Conservation (phyloP, 37 sponge, comb jelly and placozoan species). For the Oscarella lobularis region DNA sequence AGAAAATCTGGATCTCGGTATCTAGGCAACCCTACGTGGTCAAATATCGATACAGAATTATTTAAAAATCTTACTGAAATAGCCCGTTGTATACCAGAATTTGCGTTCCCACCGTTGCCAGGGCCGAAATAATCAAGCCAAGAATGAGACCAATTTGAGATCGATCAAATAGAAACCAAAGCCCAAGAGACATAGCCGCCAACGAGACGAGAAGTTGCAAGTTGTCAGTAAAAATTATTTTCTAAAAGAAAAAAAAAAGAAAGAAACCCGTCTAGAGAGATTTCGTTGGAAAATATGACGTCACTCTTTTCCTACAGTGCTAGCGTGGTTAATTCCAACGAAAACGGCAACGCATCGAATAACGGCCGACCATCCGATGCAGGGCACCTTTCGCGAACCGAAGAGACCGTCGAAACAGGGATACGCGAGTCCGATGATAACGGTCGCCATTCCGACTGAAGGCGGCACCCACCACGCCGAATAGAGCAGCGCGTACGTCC, state of each 20-base stretch:
- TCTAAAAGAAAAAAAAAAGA: conserved; percentile 30
- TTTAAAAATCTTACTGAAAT: conserved; percentile 9
- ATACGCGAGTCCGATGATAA: conserved; percentile 24
- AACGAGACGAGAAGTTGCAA: conserved; percentile 65
- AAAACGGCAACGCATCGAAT: conserved; percentile 80
- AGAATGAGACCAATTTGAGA: conserved; percentile 59
- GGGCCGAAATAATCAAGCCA: conserved; percentile 44
- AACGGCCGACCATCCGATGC: conserved; percentile 32
- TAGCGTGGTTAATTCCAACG: conserved; percentile 88
- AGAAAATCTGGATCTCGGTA: conserved; percentile 46
- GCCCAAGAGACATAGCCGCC: conserved; percentile 64
- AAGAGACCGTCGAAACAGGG: not conserved
- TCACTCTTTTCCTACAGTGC: too few species aligned
- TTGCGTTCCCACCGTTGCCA: conserved; percentile 34
- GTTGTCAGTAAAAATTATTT: conserved; percentile 62
- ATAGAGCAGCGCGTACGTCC: conserved; percentile 1
- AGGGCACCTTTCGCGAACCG: not conserved
- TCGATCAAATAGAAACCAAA: conserved; percentile 98
- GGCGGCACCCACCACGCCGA: conserved; percentile 47
- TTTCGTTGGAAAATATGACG: not conserved
- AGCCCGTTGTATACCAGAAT: conserved; percentile 26
- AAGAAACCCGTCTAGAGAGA: not conserved
- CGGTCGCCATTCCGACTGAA: conserved; percentile 34
- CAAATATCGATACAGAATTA: too few species aligned
- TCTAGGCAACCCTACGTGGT: too few species aligned